Conservation (phyloP, 2,113 vertebrate species). For the Phocoena sinus region DNA sequence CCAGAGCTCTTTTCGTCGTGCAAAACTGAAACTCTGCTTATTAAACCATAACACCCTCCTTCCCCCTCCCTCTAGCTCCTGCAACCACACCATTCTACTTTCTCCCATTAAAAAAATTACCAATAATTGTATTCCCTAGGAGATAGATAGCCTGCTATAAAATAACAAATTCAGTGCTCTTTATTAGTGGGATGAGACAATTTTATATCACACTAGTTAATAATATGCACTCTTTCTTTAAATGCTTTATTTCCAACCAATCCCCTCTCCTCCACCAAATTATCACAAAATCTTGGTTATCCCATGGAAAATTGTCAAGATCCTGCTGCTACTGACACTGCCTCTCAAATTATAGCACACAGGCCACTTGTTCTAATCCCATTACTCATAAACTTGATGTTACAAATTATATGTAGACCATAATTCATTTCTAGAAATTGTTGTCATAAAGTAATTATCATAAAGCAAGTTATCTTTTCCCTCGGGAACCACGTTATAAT, state of each 20-base stretch:
- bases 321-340: not conserved
- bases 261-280: not conserved
- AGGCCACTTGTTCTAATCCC: not conserved
- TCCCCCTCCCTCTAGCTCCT: not conserved
- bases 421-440: conserved; percentile 50
- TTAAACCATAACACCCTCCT: not conserved
- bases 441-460: not conserved
- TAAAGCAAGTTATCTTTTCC: conserved; percentile 22
- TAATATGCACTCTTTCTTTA: not conserved
- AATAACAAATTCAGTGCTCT: not conserved
- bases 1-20: not conserved
- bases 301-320: not conserved
- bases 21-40: not conserved
- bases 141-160: not conserved
- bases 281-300: not conserved
- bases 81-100: not conserved
- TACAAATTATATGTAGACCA: not conserved
- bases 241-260: not conserved
- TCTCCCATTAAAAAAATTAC: not conserved
- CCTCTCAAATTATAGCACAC: not conserved
- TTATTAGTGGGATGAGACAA: not conserved
- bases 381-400: not conserved
- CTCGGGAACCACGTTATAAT: not conserved
- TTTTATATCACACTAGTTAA: not conserved
- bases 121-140: not conserved